Evolutionary conservation across 2,797 vertebrate species (phyloP), one percentile per base, ranked within the genome.

Genomic region (Lates japonicus): DNA sequence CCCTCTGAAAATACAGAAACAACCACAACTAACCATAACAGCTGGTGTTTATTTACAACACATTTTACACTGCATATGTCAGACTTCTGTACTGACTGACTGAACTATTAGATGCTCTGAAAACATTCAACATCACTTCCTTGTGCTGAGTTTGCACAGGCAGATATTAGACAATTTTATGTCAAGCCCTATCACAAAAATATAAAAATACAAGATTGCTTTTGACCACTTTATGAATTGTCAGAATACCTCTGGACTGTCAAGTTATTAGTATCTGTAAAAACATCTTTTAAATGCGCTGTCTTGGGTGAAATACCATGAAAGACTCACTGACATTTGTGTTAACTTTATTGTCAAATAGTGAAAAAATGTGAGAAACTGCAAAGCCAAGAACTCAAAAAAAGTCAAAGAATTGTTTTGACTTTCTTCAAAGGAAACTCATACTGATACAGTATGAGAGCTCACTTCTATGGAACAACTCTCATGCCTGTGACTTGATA

Each of bases 371-470:
- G 44, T 10, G 61, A 67, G 44, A 84, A 68, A 70, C 46, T 59
- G 44, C 51, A 83, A 51, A 75, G 62, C 16, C 48, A 37, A 64
- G 29, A 81, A 69, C 66, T 46, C 17, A 41, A 41, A 29, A 74
- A 55, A 57, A 71, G 52, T 42, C 14, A 51, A 78, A 49, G 29
- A 39, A 70, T 61, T 61, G 76, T 82, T 79, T 78, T 78, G 60
- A 83, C 5, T 65, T 35, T 61, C 76, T 88, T 90, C 77, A 89
- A 86, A 88, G 76, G 46, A 25, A 82, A 7, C 41, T 55, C 20
- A 33, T 60, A 72, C 33, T 66, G 80, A 83, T 66, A 76, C 59
- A 69, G 51, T 35, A 51, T 51, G 60, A 82, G 76, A 84, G 42
- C 73, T 84, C 58, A 72, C 66, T 74, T 67, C 68, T 57, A 48